A percentile compares a stretch with the other conserved stretches of the same genome.
Evolutionary conservation across 1,140 invertebrate species (phyloP).

Genomic region (Meteorus sp.): DNA sequence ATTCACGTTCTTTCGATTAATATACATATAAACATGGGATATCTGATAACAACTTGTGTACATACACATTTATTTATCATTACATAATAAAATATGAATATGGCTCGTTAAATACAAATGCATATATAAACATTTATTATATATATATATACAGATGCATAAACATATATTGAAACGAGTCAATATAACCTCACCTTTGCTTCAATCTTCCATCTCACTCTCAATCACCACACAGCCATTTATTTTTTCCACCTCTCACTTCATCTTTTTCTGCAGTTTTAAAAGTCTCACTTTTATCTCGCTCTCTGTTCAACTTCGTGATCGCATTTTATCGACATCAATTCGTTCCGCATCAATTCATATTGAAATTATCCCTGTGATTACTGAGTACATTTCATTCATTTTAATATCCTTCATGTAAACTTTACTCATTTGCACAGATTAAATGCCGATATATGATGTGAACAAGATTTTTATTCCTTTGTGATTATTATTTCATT

Average conservation of each 20-base stretch:
- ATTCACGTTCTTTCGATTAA: constrained; percentile 27
- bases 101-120: not conserved
- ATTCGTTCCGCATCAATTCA: not conserved
- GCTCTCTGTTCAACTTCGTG: not conserved
- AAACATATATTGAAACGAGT: not conserved
- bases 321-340: constrained; percentile 4
- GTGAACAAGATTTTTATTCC: too few relatives aligned
- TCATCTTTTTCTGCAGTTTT: too few relatives aligned
- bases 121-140: not conserved
- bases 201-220: too few relatives aligned
- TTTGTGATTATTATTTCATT: constrained; percentile 10
- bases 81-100: constrained; percentile 22
- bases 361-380: constrained; percentile 12
- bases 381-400: constrained; percentile 21
- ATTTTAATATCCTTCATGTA: constrained; percentile 8
- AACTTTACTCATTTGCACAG: constrained; percentile 4
- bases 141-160: constrained; percentile 5
- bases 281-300: constrained; percentile 1
- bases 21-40: constrained; percentile 16
- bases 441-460: not conserved
- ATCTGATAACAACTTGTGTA: constrained; percentile 21
- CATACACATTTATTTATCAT: too few relatives aligned
- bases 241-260: too few relatives aligned
- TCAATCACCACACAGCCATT: too few relatives aligned
- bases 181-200: not conserved